Conservation (phyloP, 2,888 invertebrate genomes). For the Pyrrhia umbra region DNA sequence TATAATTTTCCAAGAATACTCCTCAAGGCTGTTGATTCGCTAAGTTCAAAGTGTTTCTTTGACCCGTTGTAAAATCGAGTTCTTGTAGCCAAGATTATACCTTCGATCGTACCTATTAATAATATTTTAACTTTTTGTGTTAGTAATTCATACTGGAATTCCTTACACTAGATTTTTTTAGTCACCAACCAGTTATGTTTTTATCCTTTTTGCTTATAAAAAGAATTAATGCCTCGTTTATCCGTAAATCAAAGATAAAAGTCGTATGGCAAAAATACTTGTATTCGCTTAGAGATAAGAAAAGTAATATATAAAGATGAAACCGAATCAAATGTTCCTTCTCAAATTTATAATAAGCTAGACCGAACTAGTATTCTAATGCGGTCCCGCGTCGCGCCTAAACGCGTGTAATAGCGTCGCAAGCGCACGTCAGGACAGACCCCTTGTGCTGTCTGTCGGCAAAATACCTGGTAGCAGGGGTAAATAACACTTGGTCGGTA, state of each 20-base stretch:
- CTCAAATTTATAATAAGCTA: constrained; percentile 18
- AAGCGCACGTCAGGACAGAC: constrained; percentile 54
- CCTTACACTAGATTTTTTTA: constrained; percentile 10
- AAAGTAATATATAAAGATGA: too few species aligned
- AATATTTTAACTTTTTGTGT: neutral
- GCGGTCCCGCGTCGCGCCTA: constrained; percentile 37
- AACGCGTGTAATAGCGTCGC: constrained; percentile 52
- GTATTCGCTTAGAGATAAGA: too few species aligned
- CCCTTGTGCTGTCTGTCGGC: constrained; percentile 66
- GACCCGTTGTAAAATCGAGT: constrained; percentile 32
- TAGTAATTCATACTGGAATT: constrained; percentile 22
- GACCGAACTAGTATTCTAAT: constrained; percentile 32
- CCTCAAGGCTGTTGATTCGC: constrained; percentile 37
- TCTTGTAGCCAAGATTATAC: neutral
- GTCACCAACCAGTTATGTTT: neutral
- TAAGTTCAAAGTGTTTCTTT: constrained; percentile 39
- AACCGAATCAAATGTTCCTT: neutral
- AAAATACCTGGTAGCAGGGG: constrained; percentile 47
- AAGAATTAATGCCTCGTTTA: neutral
- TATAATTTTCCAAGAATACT: constrained; percentile 41
- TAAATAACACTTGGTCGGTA: constrained; percentile 56
- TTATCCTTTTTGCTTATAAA: neutral
- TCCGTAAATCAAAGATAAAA: constrained; percentile 7
- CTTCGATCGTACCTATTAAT: constrained; percentile 2
- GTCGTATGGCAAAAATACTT: neutral